Base-by-base conservation (phyloP, 2,888 invertebrate species). In the Archaeoteleia sp. region DNA sequence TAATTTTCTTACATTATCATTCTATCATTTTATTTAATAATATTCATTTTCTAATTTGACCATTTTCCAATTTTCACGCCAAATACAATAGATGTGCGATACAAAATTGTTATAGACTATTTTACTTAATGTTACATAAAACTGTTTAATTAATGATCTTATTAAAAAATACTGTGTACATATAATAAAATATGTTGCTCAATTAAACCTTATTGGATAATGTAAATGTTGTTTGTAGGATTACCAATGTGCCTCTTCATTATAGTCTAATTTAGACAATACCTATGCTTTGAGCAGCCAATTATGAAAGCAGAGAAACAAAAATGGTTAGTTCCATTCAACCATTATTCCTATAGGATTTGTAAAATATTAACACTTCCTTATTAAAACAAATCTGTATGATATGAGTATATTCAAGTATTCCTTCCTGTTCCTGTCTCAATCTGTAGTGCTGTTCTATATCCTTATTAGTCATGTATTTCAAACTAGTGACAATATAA, bases 221-320 rank as follows among this genome's bases (percentile, higher is more conserved):
- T 55, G 30, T 34, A 48, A 63, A 55, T 57, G 49, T 65, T 63
- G 43, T 69, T 69, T 70, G 35, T 70, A 70, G 70, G 70, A 58
- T 49, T 53, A 62, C 67, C 63, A 49, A 55, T 32, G 63, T 60
- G 66, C 43, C 54, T 60, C 67, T 53, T 27, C 67, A 57, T 53
- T 46, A 58, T 66, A 68, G 37, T 48, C 30, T 62, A 61, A 42
- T 62, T 67, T 60, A 55, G 51, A 57, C 53, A 60, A 48, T 58
- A 43, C 17, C 63, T 62, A 63, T 37, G 60, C 67, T 45, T 57
- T 60, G 53, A 57, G 65, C 63, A 60, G 57, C 60, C 40, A 67
- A 67, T 63, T 67, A 63, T 70, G 63, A 63, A 65, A 61, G 61
- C 63, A 65, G 62, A 40, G 34, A 40, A 60, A 57, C 60, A 51